A percentile compares a stretch with the other conserved stretches of the same genome.
These are phyloP conservation scores for Tiaroga cobitis DNA, from an alignment of 2,797 vertebrate species.

Conservation along the genomic window DNA sequence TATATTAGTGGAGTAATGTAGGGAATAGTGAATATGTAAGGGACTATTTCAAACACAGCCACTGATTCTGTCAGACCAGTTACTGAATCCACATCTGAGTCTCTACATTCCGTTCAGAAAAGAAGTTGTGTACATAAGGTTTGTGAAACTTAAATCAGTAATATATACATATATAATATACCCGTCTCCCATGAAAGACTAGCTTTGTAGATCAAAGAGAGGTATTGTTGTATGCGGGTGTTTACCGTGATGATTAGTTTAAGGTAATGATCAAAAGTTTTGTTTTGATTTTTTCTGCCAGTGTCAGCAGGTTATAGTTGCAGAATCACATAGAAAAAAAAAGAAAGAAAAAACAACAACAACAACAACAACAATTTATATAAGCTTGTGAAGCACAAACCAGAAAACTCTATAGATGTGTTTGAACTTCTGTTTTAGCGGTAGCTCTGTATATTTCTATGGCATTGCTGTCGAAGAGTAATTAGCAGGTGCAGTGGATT, in stretches of 20 bases:
- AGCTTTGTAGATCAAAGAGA: neutral
- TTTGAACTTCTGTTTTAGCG: neutral
- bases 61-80: slow-evolving; percentile 7
- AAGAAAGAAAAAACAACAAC: neutral
- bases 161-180: neutral
- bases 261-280: neutral
- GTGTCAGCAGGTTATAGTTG: neutral
- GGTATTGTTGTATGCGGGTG: neutral
- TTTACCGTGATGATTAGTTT: neutral
- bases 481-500: neutral
- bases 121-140: neutral
- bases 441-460: neutral
- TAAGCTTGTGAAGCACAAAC: neutral
- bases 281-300: neutral
- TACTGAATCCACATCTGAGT: neutral
- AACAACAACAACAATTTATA: neutral
- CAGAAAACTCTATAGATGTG: neutral
- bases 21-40: neutral
- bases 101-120: neutral
- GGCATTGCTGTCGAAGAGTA: neutral
- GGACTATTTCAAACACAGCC: neutral
- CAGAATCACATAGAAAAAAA: neutral
- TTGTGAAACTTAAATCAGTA: slow-evolving; percentile 1
- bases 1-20: too few relatives aligned
- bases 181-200: neutral